Percentiles rank a stretch among this genome's conserved stretches.
Evolutionary conservation across 2,888 invertebrate species (phyloP).

Genomic region (Rhabditoides inermis): DNA sequence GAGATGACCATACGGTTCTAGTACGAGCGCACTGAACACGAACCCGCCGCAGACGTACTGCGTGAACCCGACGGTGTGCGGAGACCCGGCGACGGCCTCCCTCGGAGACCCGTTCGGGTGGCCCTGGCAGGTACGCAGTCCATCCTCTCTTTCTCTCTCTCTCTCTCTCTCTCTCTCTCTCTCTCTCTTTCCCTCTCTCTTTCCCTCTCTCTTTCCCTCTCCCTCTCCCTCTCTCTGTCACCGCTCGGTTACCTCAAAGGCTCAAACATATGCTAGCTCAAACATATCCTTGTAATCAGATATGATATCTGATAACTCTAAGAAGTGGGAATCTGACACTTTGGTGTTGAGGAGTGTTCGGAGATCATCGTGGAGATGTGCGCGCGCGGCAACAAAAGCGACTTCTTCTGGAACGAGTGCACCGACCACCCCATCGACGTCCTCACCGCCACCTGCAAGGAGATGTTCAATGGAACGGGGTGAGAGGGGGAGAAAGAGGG

Average conservation of each 20-base stretch:
- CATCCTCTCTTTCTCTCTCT: too few species aligned
- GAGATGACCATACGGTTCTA: too few species aligned
- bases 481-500: neutral
- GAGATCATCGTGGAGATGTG: conserved; percentile 95
- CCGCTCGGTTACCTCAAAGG: too few species aligned
- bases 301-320: neutral
- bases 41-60: too few species aligned
- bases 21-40: too few species aligned
- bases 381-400: conserved; percentile 66
- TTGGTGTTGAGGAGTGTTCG: conserved; percentile 68
- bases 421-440: neutral
- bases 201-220: too few species aligned
- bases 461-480: neutral
- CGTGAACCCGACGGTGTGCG: conserved; percentile 20
- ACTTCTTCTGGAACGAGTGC: conserved; percentile 66
- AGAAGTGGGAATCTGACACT: neutral
- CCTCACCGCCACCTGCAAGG: conserved; percentile 1
- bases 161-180: too few species aligned
- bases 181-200: too few species aligned
- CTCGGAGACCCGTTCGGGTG: conserved; percentile 28
- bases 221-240: too few species aligned
- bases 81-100: conserved; percentile 25
- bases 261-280: too few species aligned
- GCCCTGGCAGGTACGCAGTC: conserved; percentile 30
- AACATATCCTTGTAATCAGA: neutral